Percentiles rank a stretch among this genome's conserved stretches.
Evolutionary conservation across 2,888 invertebrate genomes (phyloP).

Genomic region (Coelopa pilipes): DNA sequence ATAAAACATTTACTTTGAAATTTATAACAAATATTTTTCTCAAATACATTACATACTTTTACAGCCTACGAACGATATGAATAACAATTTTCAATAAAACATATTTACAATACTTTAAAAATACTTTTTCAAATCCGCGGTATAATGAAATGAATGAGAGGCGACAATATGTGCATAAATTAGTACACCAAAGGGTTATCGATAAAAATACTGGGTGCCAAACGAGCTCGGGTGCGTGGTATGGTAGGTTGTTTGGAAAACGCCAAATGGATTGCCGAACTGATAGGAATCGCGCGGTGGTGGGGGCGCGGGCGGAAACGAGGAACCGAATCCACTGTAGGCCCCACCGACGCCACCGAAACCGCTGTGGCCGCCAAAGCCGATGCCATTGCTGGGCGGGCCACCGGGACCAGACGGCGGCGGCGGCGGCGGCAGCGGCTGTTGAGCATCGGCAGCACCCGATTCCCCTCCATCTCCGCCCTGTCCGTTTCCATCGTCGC

Average conservation of each 20-base stretch:
- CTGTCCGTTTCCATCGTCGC: slow-evolving; percentile 15
- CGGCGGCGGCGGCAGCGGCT: background rate
- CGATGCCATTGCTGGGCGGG: background rate
- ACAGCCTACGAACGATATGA: too few species aligned
- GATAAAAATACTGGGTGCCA: slow-evolving; percentile 10
- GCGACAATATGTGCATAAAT: background rate
- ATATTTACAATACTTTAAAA: too few species aligned
- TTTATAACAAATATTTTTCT: too few species aligned
- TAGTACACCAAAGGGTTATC: background rate
- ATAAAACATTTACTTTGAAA: too few species aligned
- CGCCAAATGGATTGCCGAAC: slow-evolving; percentile 31
- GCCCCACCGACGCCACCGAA: background rate
- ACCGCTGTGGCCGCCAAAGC: background rate
- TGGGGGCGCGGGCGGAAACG: background rate
- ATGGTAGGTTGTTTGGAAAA: slow-evolving; percentile 31
- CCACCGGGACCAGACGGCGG: background rate
- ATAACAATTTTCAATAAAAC: too few species aligned
- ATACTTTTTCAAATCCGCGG: too few species aligned
- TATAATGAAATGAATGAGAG: too few species aligned
- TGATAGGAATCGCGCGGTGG: slow-evolving; percentile 21
- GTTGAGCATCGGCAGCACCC: background rate
- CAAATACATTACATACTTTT: too few species aligned
- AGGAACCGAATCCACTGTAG: background rate
- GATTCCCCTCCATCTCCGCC: background rate
- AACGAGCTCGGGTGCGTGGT: slow-evolving; percentile 6